Evolutionary conservation across 1,140 invertebrate species (phyloP).

Genomic region (Drosophila paulistorum): DNA sequence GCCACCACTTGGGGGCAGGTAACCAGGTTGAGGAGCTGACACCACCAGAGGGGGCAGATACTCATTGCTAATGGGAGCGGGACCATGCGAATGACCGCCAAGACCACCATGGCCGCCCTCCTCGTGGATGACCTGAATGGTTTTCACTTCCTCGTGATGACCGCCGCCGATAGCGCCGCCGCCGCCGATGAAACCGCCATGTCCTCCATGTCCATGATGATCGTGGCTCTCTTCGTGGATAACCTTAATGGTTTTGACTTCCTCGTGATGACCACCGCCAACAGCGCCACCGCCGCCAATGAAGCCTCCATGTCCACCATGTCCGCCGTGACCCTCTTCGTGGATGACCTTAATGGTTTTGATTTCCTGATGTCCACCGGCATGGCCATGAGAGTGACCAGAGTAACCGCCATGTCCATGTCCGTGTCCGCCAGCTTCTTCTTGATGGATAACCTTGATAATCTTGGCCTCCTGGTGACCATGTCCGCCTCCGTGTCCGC

Average conservation of each 20-base stretch:
- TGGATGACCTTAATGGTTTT: slow-evolving; percentile 77
- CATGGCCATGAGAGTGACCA: slow-evolving; percentile 40
- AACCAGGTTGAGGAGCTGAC: slow-evolving; percentile 50
- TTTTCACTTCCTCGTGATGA: slow-evolving; percentile 54
- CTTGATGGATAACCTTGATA: slow-evolving; percentile 1
- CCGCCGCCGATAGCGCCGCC: slow-evolving; percentile 28
- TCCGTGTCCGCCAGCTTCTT: neutral
- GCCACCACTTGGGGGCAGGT: slow-evolving; percentile 64
- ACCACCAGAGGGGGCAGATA: slow-evolving; percentile 52
- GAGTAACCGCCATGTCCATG: slow-evolving; percentile 34
- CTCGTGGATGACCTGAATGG: slow-evolving; percentile 71
- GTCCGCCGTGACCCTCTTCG: slow-evolving; percentile 41
- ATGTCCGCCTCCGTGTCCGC: slow-evolving; percentile 6
- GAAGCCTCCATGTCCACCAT: slow-evolving; percentile 39
- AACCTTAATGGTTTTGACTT: slow-evolving; percentile 53
- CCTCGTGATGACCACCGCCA: slow-evolving; percentile 39
- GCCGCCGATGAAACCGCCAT: slow-evolving; percentile 36
- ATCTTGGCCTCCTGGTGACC: slow-evolving; percentile 1
- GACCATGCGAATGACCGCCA: slow-evolving; percentile 13
- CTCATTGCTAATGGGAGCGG: slow-evolving; percentile 49
- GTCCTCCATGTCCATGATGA: slow-evolving; percentile 15
- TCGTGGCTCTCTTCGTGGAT: slow-evolving; percentile 40
- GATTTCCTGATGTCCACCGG: slow-evolving; percentile 52
- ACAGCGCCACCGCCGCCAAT: slow-evolving; percentile 10
- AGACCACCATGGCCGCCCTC: slow-evolving; percentile 39